A percentile compares a stretch with the other conserved stretches of the same genome.
Evolutionary conservation across 2,797 vertebrate genomes (phyloP).

Genomic region (Gorsachius magnificus): DNA sequence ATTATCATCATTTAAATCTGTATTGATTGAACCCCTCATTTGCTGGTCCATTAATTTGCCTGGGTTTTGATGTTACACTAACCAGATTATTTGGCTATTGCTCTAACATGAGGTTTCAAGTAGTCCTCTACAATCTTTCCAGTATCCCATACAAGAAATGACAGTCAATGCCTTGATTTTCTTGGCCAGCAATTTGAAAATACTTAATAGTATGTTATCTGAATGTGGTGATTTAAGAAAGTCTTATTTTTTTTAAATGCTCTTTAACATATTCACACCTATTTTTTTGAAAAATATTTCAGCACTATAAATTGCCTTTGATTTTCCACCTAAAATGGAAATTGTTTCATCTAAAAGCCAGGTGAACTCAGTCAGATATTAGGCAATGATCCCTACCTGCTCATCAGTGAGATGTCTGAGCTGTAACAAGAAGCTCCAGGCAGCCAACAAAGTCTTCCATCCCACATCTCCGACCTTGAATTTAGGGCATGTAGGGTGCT

Average conservation of each 20-base stretch:
- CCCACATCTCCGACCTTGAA: not conserved
- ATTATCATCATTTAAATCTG: slow-evolving; percentile 4
- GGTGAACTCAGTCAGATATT: not conserved
- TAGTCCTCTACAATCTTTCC: not conserved
- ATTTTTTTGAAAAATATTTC: not conserved
- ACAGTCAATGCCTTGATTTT: not conserved
- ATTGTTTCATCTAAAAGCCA: not conserved
- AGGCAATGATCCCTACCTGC: not conserved
- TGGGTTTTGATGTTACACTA: slow-evolving; percentile 11
- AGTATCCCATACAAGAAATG: not conserved
- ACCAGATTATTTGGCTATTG: not conserved
- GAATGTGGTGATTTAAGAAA: not conserved
- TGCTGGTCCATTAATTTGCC: slow-evolving; percentile 7
- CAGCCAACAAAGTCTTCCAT: not conserved
- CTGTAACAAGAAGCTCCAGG: not conserved
- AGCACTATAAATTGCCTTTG: not conserved
- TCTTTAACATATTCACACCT: not conserved
- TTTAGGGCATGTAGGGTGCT: not conserved
- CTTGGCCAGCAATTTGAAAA: not conserved
- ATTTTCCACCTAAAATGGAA: not conserved
- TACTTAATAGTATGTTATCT: not conserved
- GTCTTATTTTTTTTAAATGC: not conserved
- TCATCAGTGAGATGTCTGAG: not conserved
- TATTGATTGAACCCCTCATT: slow-evolving; percentile 41
- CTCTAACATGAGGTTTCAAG: not conserved